Evolutionary conservation across 1,140 invertebrate species (phyloP).

Genomic region (Lasaia peninsularis): DNA sequence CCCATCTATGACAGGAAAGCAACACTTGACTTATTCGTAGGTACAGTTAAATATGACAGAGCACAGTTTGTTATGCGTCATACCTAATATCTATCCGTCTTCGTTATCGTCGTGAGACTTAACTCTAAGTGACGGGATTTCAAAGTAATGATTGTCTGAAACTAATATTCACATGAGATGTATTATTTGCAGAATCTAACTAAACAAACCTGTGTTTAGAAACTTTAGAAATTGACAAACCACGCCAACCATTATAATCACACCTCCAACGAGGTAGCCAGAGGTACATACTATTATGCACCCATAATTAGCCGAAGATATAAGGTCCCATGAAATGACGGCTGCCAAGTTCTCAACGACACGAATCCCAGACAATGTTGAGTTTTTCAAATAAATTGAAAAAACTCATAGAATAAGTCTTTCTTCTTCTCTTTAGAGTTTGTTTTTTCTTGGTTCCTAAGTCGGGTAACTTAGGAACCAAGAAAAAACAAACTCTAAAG

Average conservation of each 20-base stretch:
- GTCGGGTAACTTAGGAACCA: too few species aligned
- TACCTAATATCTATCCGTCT: constrained; percentile 42
- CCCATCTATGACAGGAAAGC: constrained; percentile 59
- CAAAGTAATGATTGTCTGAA: constrained; percentile 17
- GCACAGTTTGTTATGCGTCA: constrained; percentile 46
- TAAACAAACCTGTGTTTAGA: constrained; percentile 6
- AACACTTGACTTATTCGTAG: constrained; percentile 43
- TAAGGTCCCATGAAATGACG: too few species aligned
- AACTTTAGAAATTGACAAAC: background rate
- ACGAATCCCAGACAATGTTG: too few species aligned
- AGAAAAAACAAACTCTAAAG: too few species aligned
- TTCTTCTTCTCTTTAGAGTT: too few species aligned
- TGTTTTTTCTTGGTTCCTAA: too few species aligned
- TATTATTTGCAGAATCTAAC: constrained; percentile 19
- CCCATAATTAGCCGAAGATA: too few species aligned
- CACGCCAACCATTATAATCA: constrained; percentile 7
- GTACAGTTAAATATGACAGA: constrained; percentile 24
- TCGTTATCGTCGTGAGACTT: constrained; percentile 40
- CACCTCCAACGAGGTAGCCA: too few species aligned
- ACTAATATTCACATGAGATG: constrained; percentile 3
- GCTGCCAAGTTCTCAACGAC: too few species aligned
- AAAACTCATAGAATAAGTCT: too few species aligned
- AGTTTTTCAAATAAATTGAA: too few species aligned
- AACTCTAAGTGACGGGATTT: constrained; percentile 29
- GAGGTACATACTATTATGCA: too few species aligned